These are phyloP conservation scores for Eurosta solidaginis DNA, from an alignment of 1,140 invertebrate genomes.

Conservation along the genomic window DNA sequence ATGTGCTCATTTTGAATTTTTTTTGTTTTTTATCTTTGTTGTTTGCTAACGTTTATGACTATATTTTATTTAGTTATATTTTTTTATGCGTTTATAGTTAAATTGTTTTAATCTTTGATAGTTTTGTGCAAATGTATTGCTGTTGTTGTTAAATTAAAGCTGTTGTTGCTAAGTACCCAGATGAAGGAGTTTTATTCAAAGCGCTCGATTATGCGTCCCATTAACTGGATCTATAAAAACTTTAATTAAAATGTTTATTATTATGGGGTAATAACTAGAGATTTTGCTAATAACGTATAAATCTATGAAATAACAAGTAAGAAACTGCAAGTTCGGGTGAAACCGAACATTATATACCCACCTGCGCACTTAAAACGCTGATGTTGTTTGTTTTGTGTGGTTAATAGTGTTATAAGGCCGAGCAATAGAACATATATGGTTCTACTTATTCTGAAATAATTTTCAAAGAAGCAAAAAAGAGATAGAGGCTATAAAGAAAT, in stretches of 20 bases:
- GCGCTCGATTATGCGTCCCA: neutral
- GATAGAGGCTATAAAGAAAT: no score
- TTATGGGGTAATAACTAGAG: no score
- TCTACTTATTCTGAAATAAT: no score
- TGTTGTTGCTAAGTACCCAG: neutral
- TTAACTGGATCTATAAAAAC: neutral
- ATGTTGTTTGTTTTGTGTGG: no score
- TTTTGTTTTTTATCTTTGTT: neutral
- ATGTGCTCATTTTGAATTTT: neutral
- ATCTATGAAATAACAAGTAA: no score
- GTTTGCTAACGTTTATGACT: neutral
- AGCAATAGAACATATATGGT: no score
- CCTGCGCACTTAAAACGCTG: no score
- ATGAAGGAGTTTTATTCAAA: neutral
- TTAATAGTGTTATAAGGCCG: no score
- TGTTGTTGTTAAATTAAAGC: conserved; percentile 22
- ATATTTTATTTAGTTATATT: neutral
- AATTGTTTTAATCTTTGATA: neutral
- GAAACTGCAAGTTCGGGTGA: no score
- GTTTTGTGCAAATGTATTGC: conserved; percentile 25
- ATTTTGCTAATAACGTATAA: no score
- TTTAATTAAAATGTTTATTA: neutral
- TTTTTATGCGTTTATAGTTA: neutral
- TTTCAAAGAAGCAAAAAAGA: no score
- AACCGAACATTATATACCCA: no score